Conservation (phyloP, 2,113 vertebrate genomes). For the Vulpes lagopus region DNA sequence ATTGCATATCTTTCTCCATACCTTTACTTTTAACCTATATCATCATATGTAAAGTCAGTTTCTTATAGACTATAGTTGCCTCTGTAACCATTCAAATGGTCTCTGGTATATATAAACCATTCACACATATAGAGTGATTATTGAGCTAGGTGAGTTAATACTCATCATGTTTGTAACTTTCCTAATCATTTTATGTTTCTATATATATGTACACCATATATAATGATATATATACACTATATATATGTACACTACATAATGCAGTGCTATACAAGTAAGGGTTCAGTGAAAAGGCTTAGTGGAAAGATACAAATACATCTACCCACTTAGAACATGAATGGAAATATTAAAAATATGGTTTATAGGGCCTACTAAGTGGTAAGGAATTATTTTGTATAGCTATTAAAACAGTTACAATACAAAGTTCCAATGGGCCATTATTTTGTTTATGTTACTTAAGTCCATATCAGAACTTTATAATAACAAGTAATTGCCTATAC, state of each 20-base stretch:
- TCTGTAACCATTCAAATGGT: not conserved
- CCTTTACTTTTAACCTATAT: not conserved
- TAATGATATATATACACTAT: not conserved
- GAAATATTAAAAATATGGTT: not conserved
- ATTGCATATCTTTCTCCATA: not conserved
- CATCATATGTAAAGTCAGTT: not conserved
- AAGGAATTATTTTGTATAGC: not conserved
- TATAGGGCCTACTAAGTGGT: not conserved
- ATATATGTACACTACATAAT: not conserved
- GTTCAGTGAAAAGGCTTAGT: not conserved
- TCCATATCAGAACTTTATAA: not conserved
- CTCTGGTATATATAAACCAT: not conserved
- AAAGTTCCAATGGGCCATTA: not conserved
- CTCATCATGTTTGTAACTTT: not conserved
- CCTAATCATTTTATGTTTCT: not conserved
- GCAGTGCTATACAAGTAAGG: not conserved
- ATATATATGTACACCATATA: not conserved
- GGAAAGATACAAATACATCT: not conserved
- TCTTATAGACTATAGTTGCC: not conserved
- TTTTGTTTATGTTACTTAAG: not conserved
- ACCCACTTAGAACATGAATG: not conserved
- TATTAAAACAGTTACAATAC: not conserved
- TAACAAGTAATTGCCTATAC: not conserved
- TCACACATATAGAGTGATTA: not conserved
- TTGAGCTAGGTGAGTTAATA: not conserved